Percentiles rank a stretch among this genome's conserved stretches.
phyloP scores from a whole-genome alignment of 23 tunicate species.

The Ascidia mentula region DNA sequence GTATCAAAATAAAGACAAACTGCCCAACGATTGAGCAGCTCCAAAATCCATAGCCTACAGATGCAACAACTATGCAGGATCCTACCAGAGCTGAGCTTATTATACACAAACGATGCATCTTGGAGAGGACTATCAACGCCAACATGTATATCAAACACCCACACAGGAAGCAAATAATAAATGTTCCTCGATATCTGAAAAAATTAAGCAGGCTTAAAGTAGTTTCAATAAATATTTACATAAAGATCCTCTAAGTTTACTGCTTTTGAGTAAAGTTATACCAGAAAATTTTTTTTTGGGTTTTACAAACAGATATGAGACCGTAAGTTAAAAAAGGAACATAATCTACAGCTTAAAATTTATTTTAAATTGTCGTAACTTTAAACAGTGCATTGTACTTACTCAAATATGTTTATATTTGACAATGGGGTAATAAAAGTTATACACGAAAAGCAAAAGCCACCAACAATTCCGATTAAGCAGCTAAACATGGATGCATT shows the following conservation, averaged over 20 bases:
- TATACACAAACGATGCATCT: not conserved
- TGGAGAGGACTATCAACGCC: not conserved
- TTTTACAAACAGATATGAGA: too few relatives aligned
- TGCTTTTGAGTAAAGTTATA: too few relatives aligned
- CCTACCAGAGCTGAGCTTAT: not conserved
- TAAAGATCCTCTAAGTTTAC: too few relatives aligned
- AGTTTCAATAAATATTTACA: not conserved
- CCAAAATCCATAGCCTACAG: not conserved
- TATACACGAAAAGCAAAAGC: not conserved
- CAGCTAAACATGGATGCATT: not conserved
- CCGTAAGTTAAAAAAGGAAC: too few relatives aligned
- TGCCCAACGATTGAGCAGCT: not conserved
- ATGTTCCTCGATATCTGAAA: constrained; percentile 2
- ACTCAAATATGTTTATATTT: not conserved
- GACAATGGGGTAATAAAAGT: not conserved
- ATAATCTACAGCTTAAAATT: too few relatives aligned
- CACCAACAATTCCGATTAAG: not conserved
- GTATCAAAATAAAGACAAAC: not conserved
- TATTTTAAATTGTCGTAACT: too few relatives aligned
- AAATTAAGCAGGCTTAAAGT: not conserved
- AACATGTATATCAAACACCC: not conserved
- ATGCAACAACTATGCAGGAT: not conserved
- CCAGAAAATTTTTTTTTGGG: too few relatives aligned
- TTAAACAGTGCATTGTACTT: too few relatives aligned
- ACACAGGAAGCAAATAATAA: not conserved